Evolutionary conservation across 2,888 invertebrate genomes (phyloP).

Genomic region (Phasia obesa): DNA sequence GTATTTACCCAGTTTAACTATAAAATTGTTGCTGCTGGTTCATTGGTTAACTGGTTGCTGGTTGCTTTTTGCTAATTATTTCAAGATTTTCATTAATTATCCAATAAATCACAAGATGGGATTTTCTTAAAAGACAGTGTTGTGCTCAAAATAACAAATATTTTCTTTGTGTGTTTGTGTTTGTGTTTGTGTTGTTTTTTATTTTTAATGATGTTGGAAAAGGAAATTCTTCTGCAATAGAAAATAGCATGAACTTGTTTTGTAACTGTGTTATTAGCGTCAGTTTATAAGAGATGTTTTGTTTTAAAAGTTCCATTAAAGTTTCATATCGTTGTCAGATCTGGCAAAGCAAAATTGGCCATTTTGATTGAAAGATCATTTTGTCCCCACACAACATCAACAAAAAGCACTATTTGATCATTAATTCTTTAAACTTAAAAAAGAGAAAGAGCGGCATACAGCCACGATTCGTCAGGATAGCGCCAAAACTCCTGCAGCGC

Average conservation of each 20-base stretch:
- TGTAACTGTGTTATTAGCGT: background rate
- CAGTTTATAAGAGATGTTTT: too few species aligned
- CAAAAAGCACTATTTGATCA: too few species aligned
- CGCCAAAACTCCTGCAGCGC: too few species aligned
- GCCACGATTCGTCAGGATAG: too few species aligned
- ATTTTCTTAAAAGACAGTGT: background rate
- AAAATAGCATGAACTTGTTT: conserved; percentile 14
- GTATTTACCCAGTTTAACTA: background rate
- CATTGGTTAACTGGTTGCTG: conserved; percentile 46
- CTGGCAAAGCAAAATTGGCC: too few species aligned
- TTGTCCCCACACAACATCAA: too few species aligned
- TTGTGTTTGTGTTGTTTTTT: too few species aligned
- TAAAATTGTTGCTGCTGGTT: conserved; percentile 6
- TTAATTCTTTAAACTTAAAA: too few species aligned
- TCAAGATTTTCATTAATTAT: conserved; percentile 59
- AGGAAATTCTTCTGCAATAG: conserved; percentile 8
- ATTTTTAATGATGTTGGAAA: conserved; percentile 17
- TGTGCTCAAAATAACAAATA: conserved; percentile 10
- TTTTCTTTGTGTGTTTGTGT: background rate
- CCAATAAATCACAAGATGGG: conserved; percentile 47
- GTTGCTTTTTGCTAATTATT: conserved; percentile 52
- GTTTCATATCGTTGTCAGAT: too few species aligned
- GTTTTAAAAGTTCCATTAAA: too few species aligned
- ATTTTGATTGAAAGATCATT: too few species aligned
- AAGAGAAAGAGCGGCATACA: too few species aligned